Evolutionary conservation across 2,113 vertebrate species (phyloP).

Genomic region (Catharus bicknelli): DNA sequence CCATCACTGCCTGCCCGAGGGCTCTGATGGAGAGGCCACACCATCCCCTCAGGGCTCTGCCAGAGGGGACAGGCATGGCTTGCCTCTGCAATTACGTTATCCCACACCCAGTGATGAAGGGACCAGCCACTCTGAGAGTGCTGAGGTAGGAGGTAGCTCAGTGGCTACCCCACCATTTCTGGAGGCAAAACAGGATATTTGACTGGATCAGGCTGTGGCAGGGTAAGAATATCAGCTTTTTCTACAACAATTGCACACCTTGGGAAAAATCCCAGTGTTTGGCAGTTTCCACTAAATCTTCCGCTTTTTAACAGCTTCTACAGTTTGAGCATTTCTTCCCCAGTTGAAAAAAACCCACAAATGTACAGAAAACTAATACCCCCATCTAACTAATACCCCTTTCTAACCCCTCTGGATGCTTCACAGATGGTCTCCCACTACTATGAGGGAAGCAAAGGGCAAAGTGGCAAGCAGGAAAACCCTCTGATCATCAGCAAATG

Average conservation of each 20-base stretch:
- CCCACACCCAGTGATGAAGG: background rate
- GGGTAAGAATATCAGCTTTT: background rate
- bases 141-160: background rate
- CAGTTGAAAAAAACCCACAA: background rate
- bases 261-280: background rate
- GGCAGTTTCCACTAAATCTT: background rate
- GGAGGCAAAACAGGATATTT: background rate
- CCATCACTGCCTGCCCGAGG: background rate
- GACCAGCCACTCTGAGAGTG: fast-evolving
- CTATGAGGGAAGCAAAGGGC: background rate
- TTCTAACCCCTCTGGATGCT: background rate
- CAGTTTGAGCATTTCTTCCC: background rate
- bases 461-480: background rate
- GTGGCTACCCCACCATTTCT: background rate
- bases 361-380: background rate
- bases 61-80: fast-evolving
- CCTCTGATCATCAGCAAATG: background rate
- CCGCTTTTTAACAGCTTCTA: background rate
- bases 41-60: fast-evolving
- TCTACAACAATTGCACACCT: background rate
- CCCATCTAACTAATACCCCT: too few species aligned
- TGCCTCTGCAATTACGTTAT: fast-evolving
- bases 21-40: background rate
- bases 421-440: fast-evolving
- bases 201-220: background rate